phyloP scores from a whole-genome alignment of 2,797 vertebrate species.

The Hapalemur alaotrensis region DNA sequence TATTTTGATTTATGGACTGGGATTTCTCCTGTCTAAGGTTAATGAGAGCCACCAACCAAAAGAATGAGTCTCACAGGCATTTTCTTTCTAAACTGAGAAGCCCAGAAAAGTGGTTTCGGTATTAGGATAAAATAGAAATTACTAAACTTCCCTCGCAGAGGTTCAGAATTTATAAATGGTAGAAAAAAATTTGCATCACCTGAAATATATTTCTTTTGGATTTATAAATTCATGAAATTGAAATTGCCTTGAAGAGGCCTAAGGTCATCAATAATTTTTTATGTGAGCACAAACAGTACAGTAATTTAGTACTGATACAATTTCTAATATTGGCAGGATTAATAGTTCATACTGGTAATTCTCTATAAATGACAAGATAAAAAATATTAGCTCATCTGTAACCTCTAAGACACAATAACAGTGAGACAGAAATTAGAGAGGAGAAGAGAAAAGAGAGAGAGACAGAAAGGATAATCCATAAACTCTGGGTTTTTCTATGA shows the following conservation, averaged over 20 bases:
- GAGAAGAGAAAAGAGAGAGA: background rate
- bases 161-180: conserved; percentile 48
- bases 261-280: conserved; percentile 54
- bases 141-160: conserved; percentile 20
- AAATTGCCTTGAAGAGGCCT: conserved; percentile 25
- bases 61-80: conserved; percentile 42
- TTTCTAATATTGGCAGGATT: conserved; percentile 53
- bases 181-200: conserved; percentile 28
- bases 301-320: conserved; percentile 7
- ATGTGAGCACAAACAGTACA: background rate
- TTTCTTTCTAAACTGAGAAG: conserved; percentile 59
- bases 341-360: conserved; percentile 48
- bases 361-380: conserved; percentile 39
- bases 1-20: conserved; percentile 48
- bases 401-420: conserved; percentile 25
- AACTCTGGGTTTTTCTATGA: conserved; percentile 33
- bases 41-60: conserved; percentile 43
- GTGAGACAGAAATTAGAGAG: conserved; percentile 20
- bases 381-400: background rate
- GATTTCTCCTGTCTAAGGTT: conserved; percentile 38
- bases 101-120: conserved; percentile 23
- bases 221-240: conserved; percentile 59
- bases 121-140: conserved; percentile 42
- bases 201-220: conserved; percentile 43
- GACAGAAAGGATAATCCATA: conserved; percentile 34